Base-by-base conservation (phyloP, 2,888 invertebrate genomes). In the Gortyna flavago region DNA sequence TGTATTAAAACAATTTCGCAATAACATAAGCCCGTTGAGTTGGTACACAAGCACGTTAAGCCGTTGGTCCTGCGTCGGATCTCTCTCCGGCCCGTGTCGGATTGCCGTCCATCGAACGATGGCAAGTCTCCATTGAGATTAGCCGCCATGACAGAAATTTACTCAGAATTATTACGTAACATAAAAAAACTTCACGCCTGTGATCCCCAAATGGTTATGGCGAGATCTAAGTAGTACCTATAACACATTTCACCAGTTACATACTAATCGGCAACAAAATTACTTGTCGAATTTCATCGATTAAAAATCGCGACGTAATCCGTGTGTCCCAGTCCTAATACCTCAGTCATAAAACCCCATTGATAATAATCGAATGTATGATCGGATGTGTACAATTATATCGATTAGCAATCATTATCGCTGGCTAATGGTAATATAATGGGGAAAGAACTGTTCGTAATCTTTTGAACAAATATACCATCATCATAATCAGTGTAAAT, bases 311-410 rank as follows among this genome's bases (percentile, higher is more conserved):
- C 66, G 21, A 41, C 57, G 16, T 13, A 21, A 9, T 18, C 6
- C 21, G 41, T 70, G 72, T 70, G 35, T 41, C 0, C 62, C n/a
- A 21, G n/a, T 38, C 83, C 18, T 76, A 73, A 77, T 3, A 62
- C 18, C 35, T 29, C 68, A 51, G 32, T 73, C 32, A 77, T 73
- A 73, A 82, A 66, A 65, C 7, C 69, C 54, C 38, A 70, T 67
- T 29, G 61, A 80, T 73, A 68, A 44, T 72, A 62, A 85, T 85
- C 80, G 66, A 85, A 80, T 75, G 62, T 70, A 81, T 84, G 65
- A 79, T 85, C 77, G 81, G 70, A 78, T 61, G 68, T 54, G 64
- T 72, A 66, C 79, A 77, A 84, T 82, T 83, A 87, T 79, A 81
- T 84, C 67, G 51, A 75, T 77, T 66, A 79, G 54, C 57, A 76